These are phyloP conservation scores for Drosophila anomelani DNA, from an alignment of 2,888 invertebrate genomes.

Conservation along the genomic window DNA sequence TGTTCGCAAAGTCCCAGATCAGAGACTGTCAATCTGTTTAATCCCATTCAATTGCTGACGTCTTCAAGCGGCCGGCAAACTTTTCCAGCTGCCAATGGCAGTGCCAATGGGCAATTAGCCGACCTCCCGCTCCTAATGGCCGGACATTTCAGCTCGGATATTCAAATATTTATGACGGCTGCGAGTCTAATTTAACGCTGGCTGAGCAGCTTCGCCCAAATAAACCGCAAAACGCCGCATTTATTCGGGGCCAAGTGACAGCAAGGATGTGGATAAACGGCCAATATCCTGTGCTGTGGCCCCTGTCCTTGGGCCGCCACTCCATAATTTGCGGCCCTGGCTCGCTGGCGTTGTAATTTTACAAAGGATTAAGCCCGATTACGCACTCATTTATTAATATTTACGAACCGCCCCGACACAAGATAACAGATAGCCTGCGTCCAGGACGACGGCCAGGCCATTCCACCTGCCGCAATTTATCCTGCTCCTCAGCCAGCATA, in stretches of 20 bases:
- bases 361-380: constrained; percentile 79
- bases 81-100: constrained; percentile 36
- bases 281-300: constrained; percentile 62
- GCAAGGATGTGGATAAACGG: constrained; percentile 43
- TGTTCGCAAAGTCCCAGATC: constrained; percentile 41
- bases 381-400: constrained; percentile 77
- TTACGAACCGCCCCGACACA: constrained; percentile 63
- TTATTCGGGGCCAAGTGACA: constrained; percentile 37
- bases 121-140: constrained; percentile 53
- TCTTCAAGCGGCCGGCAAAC: constrained; percentile 41
- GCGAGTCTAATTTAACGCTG: constrained; percentile 74
- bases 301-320: constrained; percentile 23
- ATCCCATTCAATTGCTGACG: constrained; percentile 49
- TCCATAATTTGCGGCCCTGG: constrained; percentile 64
- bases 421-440: constrained; percentile 50
- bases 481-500: constrained; percentile 8
- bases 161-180: constrained; percentile 68
- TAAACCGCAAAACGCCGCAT: constrained; percentile 49
- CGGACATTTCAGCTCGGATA: constrained; percentile 48
- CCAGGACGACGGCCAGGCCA: constrained; percentile 12
- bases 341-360: constrained; percentile 69
- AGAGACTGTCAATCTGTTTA: constrained; percentile 47
- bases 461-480: constrained; percentile 16
- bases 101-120: constrained; percentile 37
- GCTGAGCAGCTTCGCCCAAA: constrained; percentile 53